phyloP scores from a whole-genome alignment of 1,140 invertebrate species.

The Musca domestica region DNA sequence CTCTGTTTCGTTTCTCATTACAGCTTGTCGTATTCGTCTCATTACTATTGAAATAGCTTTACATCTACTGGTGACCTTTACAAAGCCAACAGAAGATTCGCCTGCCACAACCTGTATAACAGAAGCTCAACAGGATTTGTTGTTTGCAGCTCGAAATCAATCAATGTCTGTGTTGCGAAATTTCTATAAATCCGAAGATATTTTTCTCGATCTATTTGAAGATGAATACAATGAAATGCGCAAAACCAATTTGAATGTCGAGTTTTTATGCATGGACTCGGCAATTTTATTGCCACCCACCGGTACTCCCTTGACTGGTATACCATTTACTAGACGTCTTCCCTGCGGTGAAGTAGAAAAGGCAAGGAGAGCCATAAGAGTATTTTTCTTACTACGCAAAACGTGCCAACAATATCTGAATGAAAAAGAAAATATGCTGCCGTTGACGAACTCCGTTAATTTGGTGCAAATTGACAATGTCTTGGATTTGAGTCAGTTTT shows the following conservation, averaged over 20 bases:
- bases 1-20: background rate
- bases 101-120: conserved; percentile 51
- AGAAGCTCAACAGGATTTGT: conserved; percentile 56
- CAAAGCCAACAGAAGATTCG: conserved; percentile 54
- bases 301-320: conserved; percentile 94
- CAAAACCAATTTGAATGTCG: conserved; percentile 83
- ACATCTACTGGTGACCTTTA: conserved; percentile 68
- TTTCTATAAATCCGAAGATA: conserved; percentile 97
- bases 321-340: conserved; percentile 89
- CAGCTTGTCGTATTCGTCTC: conserved; percentile 78
- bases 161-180: conserved; percentile 83
- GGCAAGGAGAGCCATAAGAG: conserved; percentile 87
- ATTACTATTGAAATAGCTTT: conserved; percentile 89
- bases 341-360: conserved; percentile 96
- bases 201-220: conserved; percentile 99
- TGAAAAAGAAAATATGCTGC: conserved; percentile 83
- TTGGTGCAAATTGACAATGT: conserved; percentile 90
- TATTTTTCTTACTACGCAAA: conserved; percentile 89
- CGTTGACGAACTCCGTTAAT: conserved; percentile 84
- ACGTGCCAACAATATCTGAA: conserved; percentile 77
- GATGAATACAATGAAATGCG: conserved; percentile 93
- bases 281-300: conserved; percentile 92
- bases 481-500: conserved; percentile 83
- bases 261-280: conserved; percentile 94
- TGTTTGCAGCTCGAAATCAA: conserved; percentile 73